Evolutionary conservation across 2,797 vertebrate genomes (phyloP), one percentile per base, ranked within the genome.

Genomic region (Calcarius lapponicus): DNA sequence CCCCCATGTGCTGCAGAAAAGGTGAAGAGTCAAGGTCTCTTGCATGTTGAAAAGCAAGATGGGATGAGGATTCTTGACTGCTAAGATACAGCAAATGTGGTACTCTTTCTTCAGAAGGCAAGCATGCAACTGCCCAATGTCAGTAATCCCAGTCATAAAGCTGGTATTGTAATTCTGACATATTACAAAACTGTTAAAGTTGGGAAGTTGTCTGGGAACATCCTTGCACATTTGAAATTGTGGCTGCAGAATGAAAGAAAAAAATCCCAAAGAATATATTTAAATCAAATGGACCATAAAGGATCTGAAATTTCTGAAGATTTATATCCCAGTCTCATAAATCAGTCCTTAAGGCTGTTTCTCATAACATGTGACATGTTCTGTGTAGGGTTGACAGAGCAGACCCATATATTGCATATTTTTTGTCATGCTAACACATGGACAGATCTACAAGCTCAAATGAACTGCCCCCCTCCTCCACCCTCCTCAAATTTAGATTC

Each of bases 81-180:
- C 20, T 81, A 21, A 69, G 62, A 75, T 86, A 38, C 6, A 22
- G 26, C 11, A 80, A 10, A 6, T 10, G 8, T 70, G 58, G 11
- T 47, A 64, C 26, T 26, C 9, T 43, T 2, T 3, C 17, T 70
- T 73, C 31, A 42, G 47, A 34, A 57, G 28, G 3, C 45, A 51
- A 56, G 50, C 11, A 36, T 6, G 1, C 2, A 2, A 24, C n/a
- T 47, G 16, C 2, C 10, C 9, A 45, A 29, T 3, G 6, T 22
- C 17, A 34, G 28, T 34, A 8, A 56, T 65, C 18, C 31, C 45
- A 57, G 2, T 13, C 28, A 29, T 17, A 65, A 31, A 34, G 16
- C 54, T 86, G 26, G 5, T 69, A 53, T 22, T 62, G 54, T 70
- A 78, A 24, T 78, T 83, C 47, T 62, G 29, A 32, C 28, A 10